These are phyloP conservation scores for Tipula vernalis DNA, from an alignment of 2,888 invertebrate genomes.

Conservation along the genomic window DNA sequence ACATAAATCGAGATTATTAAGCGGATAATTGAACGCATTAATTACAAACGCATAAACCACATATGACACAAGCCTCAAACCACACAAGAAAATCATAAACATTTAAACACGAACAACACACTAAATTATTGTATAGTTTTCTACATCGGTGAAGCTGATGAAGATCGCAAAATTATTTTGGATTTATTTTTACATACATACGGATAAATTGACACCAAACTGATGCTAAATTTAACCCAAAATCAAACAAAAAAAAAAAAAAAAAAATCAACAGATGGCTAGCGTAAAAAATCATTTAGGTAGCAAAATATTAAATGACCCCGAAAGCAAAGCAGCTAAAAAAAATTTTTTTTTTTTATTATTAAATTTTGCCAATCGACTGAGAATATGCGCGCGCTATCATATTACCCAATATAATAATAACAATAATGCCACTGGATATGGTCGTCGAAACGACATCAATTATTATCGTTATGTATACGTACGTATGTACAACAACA, in stretches of 20 bases:
- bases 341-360: neutral
- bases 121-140: neutral
- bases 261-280: neutral
- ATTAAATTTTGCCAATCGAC: neutral
- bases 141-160: neutral
- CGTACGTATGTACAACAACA: too few species aligned
- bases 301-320: neutral
- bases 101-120: neutral
- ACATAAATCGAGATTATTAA: neutral
- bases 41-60: neutral
- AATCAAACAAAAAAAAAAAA: neutral
- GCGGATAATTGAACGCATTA: neutral
- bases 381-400: neutral
- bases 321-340: neutral
- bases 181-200: neutral
- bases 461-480: neutral
- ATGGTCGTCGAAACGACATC: neutral
- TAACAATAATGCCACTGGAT: neutral
- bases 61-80: neutral
- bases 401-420: neutral
- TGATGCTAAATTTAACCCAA: neutral
- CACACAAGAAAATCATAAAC: neutral
- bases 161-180: neutral
- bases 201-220: neutral
- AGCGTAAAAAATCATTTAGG: neutral